Evolutionary conservation across 2,888 invertebrate species (phyloP).

Genomic region (Oxycera nigricornis): DNA sequence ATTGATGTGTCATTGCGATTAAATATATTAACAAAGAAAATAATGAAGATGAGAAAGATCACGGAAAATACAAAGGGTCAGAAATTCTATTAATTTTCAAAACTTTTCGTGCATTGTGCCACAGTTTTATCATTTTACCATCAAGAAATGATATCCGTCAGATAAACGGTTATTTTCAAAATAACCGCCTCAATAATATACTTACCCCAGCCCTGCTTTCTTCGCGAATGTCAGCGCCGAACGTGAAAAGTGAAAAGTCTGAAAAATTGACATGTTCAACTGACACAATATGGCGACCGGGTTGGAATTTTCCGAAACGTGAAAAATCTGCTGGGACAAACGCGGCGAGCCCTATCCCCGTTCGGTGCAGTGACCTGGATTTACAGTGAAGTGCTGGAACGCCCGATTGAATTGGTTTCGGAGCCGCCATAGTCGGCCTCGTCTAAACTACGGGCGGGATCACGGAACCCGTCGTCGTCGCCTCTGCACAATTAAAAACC

Average conservation of each 20-base stretch:
- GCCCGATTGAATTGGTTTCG: neutral
- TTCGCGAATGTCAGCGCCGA: too few species aligned
- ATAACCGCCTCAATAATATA: too few species aligned
- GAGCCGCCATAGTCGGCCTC: neutral
- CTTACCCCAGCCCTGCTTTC: too few species aligned
- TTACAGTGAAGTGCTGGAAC: slow-evolving; percentile 12
- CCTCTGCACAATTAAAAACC: neutral
- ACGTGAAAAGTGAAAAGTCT: slow-evolving; percentile 28
- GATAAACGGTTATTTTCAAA: too few species aligned
- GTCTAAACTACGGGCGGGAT: slow-evolving; percentile 22
- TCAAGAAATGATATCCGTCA: too few species aligned
- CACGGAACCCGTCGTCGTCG: slow-evolving; percentile 15
- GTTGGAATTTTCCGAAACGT: slow-evolving; percentile 42
- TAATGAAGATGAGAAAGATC: too few species aligned
- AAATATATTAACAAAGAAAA: too few species aligned
- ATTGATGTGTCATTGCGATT: too few species aligned
- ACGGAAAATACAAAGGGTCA: too few species aligned
- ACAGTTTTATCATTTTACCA: too few species aligned
- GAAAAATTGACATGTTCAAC: slow-evolving; percentile 37
- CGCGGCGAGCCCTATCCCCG: neutral
- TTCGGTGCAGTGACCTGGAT: slow-evolving; percentile 7
- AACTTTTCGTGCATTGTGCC: too few species aligned
- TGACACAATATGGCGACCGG: slow-evolving; percentile 50
- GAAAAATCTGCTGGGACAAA: slow-evolving; percentile 20
- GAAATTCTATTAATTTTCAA: too few species aligned